A percentile compares a stretch with the other conserved stretches of the same genome.
These are phyloP conservation scores for Hypotaenidia okinawae DNA, from an alignment of 2,797 vertebrate genomes.

Conservation along the genomic window DNA sequence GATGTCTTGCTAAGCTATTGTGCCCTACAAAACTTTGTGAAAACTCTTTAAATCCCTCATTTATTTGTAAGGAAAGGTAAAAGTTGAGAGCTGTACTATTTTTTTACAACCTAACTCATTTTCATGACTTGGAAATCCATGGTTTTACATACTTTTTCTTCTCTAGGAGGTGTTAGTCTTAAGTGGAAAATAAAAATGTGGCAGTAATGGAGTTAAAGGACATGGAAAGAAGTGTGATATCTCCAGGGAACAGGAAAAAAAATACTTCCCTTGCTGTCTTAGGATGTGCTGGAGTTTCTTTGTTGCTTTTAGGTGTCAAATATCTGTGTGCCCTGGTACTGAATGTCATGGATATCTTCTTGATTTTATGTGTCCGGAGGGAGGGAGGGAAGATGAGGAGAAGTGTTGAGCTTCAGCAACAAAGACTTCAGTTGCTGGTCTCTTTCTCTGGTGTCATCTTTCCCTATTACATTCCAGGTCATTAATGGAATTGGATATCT, in stretches of 20 bases:
- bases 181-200: not conserved
- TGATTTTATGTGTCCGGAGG: not conserved
- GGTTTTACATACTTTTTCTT: not conserved
- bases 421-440: not conserved
- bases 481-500: not conserved
- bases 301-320: not conserved
- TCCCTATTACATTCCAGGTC: not conserved
- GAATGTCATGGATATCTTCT: not conserved
- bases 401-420: not conserved
- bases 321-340: not conserved
- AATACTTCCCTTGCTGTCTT: not conserved
- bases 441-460: slow-evolving; percentile 21
- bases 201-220: not conserved
- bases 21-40: not conserved
- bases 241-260: not conserved
- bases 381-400: not conserved
- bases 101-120: not conserved
- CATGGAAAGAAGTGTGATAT: not conserved
- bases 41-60: not conserved
- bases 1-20: not conserved
- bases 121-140: not conserved
- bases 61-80: not conserved
- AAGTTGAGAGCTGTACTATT: not conserved
- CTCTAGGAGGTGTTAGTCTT: not conserved
- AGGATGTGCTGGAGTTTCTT: not conserved